These are phyloP conservation scores for Triplophysa siluroides DNA, from an alignment of 2,113 vertebrate genomes.

Conservation along the genomic window DNA sequence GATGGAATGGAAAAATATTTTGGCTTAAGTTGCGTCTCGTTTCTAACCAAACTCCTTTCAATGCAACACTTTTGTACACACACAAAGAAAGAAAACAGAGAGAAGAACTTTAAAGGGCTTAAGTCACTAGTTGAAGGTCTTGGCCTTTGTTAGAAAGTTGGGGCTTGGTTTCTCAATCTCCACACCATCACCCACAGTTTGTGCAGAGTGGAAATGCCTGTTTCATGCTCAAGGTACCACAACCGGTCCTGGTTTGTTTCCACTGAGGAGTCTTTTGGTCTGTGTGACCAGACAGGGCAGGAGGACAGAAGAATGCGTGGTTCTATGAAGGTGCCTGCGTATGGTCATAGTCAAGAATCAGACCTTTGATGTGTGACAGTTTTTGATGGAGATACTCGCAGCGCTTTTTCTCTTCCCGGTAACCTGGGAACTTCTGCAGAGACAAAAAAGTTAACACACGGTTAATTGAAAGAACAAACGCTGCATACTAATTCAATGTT, in stretches of 20 bases:
- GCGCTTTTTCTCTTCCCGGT: slow-evolving; percentile 81
- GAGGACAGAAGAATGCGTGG: slow-evolving; percentile 18
- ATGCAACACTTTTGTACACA: slow-evolving; percentile 34
- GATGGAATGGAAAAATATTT: slow-evolving; percentile 34
- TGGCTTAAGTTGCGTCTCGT: slow-evolving; percentile 59
- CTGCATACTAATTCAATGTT: no score
- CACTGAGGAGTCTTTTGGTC: slow-evolving; percentile 66
- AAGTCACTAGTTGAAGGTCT: slow-evolving; percentile 69
- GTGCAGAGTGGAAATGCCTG: slow-evolving; percentile 63
- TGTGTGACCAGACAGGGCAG: slow-evolving; percentile 48
- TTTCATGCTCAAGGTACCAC: slow-evolving; percentile 54
- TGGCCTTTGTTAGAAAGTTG: slow-evolving; percentile 55
- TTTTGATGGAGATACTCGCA: slow-evolving; percentile 86
- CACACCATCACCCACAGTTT: slow-evolving; percentile 36
- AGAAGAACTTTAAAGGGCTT: slow-evolving; percentile 60
- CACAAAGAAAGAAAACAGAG: slow-evolving; percentile 25
- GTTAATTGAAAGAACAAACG: background rate
- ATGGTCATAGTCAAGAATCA: slow-evolving; percentile 81
- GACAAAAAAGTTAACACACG: slow-evolving; percentile 3
- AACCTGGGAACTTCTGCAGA: slow-evolving; percentile 78
- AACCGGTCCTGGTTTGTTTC: slow-evolving; percentile 31
- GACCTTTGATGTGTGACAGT: slow-evolving; percentile 84
- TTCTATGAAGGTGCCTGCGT: slow-evolving; percentile 69
- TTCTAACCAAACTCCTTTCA: slow-evolving; percentile 48
- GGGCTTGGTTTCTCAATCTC: slow-evolving; percentile 2